Evolutionary conservation across 1,140 invertebrate species (phyloP).

Genomic region (Pseudomyrmex cubaensis): DNA sequence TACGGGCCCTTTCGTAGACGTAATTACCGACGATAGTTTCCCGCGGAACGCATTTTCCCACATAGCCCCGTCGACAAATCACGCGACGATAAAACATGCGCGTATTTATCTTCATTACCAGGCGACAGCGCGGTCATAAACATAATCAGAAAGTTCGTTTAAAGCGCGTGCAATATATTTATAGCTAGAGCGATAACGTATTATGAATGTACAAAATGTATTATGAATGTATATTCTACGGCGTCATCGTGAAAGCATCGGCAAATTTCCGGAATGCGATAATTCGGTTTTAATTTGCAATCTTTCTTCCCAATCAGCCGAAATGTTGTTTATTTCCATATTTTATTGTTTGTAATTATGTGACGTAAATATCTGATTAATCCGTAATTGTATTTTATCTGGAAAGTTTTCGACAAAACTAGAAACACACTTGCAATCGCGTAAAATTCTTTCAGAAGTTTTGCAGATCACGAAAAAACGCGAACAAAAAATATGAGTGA

Average conservation of each 20-base stretch:
- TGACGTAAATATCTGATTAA: not conserved
- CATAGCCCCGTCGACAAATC: slow-evolving; percentile 52
- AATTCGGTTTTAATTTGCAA: slow-evolving; percentile 7
- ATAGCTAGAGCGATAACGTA: slow-evolving; percentile 52
- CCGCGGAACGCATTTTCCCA: slow-evolving; percentile 51
- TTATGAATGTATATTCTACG: slow-evolving; percentile 25
- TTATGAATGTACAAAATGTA: slow-evolving; percentile 37
- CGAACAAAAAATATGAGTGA: not conserved
- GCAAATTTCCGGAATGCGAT: slow-evolving; percentile 23
- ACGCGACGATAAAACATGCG: slow-evolving; percentile 50
- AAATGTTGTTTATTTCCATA: not conserved
- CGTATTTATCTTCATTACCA: slow-evolving; percentile 58
- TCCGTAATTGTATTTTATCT: not conserved
- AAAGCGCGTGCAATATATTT: slow-evolving; percentile 55
- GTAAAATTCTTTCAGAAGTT: not conserved
- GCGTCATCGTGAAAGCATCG: slow-evolving; percentile 19
- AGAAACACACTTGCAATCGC: not conserved
- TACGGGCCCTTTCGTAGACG: slow-evolving; percentile 36
- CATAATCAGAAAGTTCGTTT: slow-evolving; percentile 61
- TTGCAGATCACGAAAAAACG: not conserved
- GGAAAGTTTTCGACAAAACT: not conserved
- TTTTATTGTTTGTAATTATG: not conserved
- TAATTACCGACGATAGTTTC: slow-evolving; percentile 53
- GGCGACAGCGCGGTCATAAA: slow-evolving; percentile 46
- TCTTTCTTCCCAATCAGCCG: not conserved